A percentile compares a stretch with the other conserved stretches of the same genome.
These are phyloP conservation scores for Periophthalmus magnuspinnatus DNA, from an alignment of 2,797 vertebrate species.

Conservation along the genomic window DNA sequence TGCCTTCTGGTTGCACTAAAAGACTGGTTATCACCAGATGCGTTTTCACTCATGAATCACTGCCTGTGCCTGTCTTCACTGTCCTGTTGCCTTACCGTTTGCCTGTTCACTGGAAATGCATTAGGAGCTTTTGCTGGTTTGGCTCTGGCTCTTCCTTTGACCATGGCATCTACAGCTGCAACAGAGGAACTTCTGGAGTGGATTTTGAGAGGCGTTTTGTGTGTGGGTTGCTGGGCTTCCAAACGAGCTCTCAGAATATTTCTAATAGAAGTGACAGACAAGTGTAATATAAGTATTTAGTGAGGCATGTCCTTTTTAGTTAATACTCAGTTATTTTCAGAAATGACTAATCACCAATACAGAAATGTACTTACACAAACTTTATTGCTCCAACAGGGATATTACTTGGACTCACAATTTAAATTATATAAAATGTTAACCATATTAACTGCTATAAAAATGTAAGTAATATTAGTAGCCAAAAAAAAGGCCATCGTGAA, in stretches of 20 bases:
- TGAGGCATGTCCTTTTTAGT: background rate
- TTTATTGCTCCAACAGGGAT: too few species aligned
- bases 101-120: constrained; percentile 72
- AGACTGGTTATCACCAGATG: constrained; percentile 72
- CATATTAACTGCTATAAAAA: too few species aligned
- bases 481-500: background rate
- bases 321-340: background rate
- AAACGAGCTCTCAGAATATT: constrained; percentile 63
- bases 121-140: constrained; percentile 68
- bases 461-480: too few species aligned
- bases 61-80: constrained; percentile 75
- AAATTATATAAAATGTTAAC: too few species aligned
- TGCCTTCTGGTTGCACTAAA: constrained; percentile 65
- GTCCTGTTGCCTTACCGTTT: constrained; percentile 77
- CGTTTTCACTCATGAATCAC: constrained; percentile 67
- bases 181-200: constrained; percentile 49
- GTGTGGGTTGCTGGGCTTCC: constrained; percentile 74
- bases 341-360: too few species aligned
- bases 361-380: too few species aligned
- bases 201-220: constrained; percentile 65
- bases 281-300: constrained; percentile 27
- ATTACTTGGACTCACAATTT: too few species aligned
- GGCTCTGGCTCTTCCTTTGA: constrained; percentile 70
- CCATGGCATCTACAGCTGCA: constrained; percentile 54
- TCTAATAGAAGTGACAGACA: constrained; percentile 67